Base-by-base conservation (phyloP, 2,113 vertebrate genomes). In the Prionailurus bengalensis region DNA sequence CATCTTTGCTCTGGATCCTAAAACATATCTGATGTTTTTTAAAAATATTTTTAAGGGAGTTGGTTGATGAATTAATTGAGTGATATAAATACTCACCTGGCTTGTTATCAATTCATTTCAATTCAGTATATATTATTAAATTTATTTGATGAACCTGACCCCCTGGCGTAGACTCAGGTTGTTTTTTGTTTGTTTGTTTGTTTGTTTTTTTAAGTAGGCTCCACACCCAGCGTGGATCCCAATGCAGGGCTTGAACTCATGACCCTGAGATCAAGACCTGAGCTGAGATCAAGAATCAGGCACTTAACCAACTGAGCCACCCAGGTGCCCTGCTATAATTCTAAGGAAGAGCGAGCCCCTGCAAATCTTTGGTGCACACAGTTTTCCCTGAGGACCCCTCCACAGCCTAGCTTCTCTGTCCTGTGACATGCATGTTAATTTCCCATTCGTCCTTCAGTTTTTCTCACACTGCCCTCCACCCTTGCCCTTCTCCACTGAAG, bases 31-130 rank as follows among this genome's bases (percentile, higher is more conserved):
- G 23, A 61, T 61, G 58, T 61, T 61, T 61, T 61, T 23, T 3
- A 61, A 61, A 61, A 85, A 83, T 95, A 79, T 68, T 90, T 70
- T 78, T 88, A 68, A 90, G 33, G 65, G n/a, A 71, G 7, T 71
- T 4, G 27, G 36, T 82, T 84, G 23, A 58, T 84, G 13, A 90
- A 78, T 88, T 90, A 53, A 92, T 76, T 55, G 91, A 76, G 55
- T 14, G 21, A 27, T 15, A 19, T 10, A 76, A 33, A 45, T 79
- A 9, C 53, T 81, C 27, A 31, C 7, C 17, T 84, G 23, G 21
- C 5, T 71, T 33, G 9, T 51, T 31, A 70, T 48, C 39, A n/a
- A 42, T 42, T 96, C 4, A 39, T 71, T 91, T 89, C 33, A 76
- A 25, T 23, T 48, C 14, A 61, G 14, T 58, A 39, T 31, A 6